Conservation (phyloP, 2,888 invertebrate genomes). For the Teleiodes luculella region DNA sequence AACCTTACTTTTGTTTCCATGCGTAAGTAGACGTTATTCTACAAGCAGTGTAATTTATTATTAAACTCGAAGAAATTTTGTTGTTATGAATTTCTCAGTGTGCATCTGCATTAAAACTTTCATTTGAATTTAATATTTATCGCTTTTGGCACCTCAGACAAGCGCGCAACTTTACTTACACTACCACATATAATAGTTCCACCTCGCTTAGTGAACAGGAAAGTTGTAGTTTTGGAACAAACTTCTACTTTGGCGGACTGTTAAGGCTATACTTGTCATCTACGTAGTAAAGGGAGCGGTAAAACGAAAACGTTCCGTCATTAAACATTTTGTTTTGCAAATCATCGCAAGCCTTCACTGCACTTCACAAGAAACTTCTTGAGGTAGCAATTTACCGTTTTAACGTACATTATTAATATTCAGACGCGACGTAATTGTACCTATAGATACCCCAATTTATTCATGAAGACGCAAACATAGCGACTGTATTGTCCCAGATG, state of each 20-base stretch:
- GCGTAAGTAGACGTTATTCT: too few relatives aligned
- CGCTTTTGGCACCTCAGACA: constrained; percentile 40
- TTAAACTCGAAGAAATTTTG: too few relatives aligned
- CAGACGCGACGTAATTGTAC: constrained; percentile 10
- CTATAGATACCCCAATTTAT: constrained; percentile 5
- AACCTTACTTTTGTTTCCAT: too few relatives aligned
- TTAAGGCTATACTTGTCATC: constrained; percentile 6
- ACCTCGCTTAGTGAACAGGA: constrained; percentile 39
- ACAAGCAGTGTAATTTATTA: too few relatives aligned
- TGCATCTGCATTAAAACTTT: constrained; percentile 18
- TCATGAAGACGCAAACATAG: constrained; percentile 4
- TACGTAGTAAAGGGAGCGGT: not conserved
- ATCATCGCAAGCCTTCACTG: constrained; percentile 24
- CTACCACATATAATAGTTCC: constrained; percentile 35
- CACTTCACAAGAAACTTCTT: constrained; percentile 13
- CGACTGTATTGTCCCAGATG: not conserved
- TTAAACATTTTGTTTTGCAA: constrained; percentile 30
- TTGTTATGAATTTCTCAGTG: not conserved
- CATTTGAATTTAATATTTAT: constrained; percentile 31
- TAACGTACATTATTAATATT: constrained; percentile 12
- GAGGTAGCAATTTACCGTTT: constrained; percentile 7
- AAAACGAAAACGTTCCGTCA: constrained; percentile 26
- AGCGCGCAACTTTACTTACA: constrained; percentile 15
- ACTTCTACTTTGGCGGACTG: constrained; percentile 39
- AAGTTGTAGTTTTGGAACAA: constrained; percentile 44